Evolutionary conservation across 1,140 invertebrate species (phyloP), one percentile per base, ranked within the genome.

Genomic region (Drosophila sucinea): DNA sequence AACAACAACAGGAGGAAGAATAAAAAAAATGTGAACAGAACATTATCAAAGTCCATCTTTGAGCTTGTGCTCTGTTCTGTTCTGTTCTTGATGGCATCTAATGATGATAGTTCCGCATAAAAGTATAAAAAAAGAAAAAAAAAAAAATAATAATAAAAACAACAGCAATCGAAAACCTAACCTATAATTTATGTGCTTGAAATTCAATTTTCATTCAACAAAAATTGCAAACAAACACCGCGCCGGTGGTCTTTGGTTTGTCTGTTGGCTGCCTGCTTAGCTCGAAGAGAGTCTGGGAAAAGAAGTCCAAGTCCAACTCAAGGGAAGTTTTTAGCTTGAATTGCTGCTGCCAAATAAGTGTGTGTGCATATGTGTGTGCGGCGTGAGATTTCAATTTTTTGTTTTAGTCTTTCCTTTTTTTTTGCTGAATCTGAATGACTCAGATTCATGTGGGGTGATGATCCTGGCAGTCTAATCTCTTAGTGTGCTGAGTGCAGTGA

Each of bases 161-260:
- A 51, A 51, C 44, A 51, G 44, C 44, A 51, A 51, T 75, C 57
- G 56, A 27, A 58, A 61, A 51, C 71, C 79, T 83, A 83, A 87
- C 83, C 83, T 75, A 86, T 86, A 86, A 86, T 86, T 86, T 86
- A 87, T 86, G 61, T 87, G 79, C 83, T 72, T 83, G 61, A 83
- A 86, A 86, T 86, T 86, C 84, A 87, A 87, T 86, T 85, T 86
- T 86, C 83, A 86, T 86, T 86, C 83, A 83, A 41, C 77, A 77
- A 77, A 77, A 85, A 87, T 87, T 77, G 79, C 83, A 67, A 70
- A 87, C 30, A 79, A 76, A 80, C 58, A 78, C 71, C 40, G 56
- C 73, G 60, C 81, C 67, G 83, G 83, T 86, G 83, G 81, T 84
- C 79, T 71, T 35, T 44, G 23, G 33, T 27, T 38, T 57, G 35